phyloP scores from a whole-genome alignment of 2,113 vertebrate genomes.

The Petrocephalus microphthalmus region DNA sequence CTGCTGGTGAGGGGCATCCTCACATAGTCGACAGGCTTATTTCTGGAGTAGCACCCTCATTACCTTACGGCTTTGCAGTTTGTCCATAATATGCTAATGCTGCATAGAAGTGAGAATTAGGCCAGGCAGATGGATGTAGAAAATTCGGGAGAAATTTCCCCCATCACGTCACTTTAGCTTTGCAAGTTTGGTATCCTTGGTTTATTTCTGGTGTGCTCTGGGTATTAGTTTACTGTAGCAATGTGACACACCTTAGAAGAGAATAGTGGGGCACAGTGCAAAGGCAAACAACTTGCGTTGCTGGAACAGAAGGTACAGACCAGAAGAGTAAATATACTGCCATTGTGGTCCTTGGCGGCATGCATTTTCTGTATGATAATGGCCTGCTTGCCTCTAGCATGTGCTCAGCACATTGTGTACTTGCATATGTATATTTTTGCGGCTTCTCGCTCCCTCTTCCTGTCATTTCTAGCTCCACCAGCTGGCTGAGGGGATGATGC shows the following conservation, averaged over 20 bases:
- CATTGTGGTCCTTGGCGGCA: neutral
- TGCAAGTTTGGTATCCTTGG: neutral
- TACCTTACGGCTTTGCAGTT: neutral
- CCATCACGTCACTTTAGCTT: conserved; percentile 37
- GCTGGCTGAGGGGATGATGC: conserved; percentile 28
- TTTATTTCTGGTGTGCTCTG: neutral
- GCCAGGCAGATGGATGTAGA: neutral
- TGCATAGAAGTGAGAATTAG: neutral
- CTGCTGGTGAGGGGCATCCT: conserved; percentile 55
- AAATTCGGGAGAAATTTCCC: neutral
- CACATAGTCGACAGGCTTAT: conserved; percentile 37
- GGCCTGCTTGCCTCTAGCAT: neutral
- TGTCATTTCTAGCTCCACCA: conserved; percentile 17
- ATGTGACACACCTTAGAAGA: neutral
- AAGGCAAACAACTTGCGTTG: neutral
- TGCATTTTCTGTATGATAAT: neutral
- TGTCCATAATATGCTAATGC: neutral
- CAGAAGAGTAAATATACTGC: neutral
- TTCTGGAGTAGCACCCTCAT: conserved; percentile 1
- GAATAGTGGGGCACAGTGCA: neutral
- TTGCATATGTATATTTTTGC: neutral
- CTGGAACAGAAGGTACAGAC: neutral
- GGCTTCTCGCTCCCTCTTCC: neutral
- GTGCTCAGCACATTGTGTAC: neutral
- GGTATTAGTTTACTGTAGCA: neutral